Percentiles rank a stretch among this genome's conserved stretches.
Conservation (phyloP, 1,140 invertebrate genomes). For the Rhagoletis zephyria region DNA sequence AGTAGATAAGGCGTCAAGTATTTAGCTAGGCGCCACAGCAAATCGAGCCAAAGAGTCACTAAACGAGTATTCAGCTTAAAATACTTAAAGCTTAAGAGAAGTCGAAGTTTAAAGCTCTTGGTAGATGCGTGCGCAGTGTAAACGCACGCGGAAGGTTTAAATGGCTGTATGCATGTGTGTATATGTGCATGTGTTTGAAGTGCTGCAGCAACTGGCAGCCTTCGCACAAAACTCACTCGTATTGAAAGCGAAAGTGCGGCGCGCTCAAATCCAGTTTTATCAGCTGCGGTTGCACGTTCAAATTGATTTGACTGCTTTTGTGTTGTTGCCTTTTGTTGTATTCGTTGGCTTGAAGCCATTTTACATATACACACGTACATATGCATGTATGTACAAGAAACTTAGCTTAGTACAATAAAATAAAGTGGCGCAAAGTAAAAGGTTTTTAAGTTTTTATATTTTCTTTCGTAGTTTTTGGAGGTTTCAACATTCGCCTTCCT, state of each 20-base stretch:
- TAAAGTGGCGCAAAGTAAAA: slow-evolving; percentile 50
- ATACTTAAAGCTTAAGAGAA: not conserved
- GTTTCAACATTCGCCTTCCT: slow-evolving; percentile 7
- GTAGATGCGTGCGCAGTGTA: not conserved
- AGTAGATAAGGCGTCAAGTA: not conserved
- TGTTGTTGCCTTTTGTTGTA: not conserved
- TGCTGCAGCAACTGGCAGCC: not conserved
- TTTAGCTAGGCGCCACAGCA: not conserved
- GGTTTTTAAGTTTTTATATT: slow-evolving; percentile 3
- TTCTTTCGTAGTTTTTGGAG: slow-evolving; percentile 13
- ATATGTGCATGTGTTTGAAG: not conserved
- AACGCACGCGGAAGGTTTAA: not conserved
- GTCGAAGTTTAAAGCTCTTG: not conserved
- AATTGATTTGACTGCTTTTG: not conserved
- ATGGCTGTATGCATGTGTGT: not conserved
- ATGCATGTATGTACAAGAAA: too few species aligned
- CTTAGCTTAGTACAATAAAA: not conserved
- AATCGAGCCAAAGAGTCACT: not conserved
- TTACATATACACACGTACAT: not conserved
- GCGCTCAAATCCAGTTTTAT: slow-evolving; percentile 39
- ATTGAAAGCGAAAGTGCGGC: slow-evolving; percentile 38
- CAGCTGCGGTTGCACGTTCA: not conserved
- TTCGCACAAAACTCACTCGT: not conserved
- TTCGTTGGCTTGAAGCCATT: not conserved
- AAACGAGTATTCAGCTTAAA: not conserved